Conservation (phyloP, 2,797 vertebrate genomes). For the Manis javanica region DNA sequence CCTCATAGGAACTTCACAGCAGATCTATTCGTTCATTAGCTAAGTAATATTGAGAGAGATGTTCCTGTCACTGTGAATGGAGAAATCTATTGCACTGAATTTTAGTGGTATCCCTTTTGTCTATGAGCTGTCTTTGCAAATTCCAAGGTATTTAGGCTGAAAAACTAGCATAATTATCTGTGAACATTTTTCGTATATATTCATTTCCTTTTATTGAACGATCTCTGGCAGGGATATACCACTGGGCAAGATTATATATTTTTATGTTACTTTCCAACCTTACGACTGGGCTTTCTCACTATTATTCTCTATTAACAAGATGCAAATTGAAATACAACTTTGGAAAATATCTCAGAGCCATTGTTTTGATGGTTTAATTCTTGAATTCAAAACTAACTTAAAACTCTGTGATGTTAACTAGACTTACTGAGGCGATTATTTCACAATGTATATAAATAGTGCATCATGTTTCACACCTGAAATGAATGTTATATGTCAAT, state of each 20-base stretch:
- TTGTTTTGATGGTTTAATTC: constrained; percentile 42
- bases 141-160: constrained; percentile 85
- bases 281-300: not conserved
- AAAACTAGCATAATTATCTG: constrained; percentile 83
- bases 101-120: constrained; percentile 85
- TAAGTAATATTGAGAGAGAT: constrained; percentile 95
- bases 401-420: not conserved
- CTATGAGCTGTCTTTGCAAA: constrained; percentile 85
- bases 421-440: not conserved
- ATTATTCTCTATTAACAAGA: constrained; percentile 53
- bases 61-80: constrained; percentile 88
- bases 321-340: constrained; percentile 70
- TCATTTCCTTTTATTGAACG: constrained; percentile 73
- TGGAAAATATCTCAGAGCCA: constrained; percentile 44
- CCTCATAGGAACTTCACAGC: constrained; percentile 91
- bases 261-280: constrained; percentile 37
- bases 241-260: constrained; percentile 34
- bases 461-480: not conserved
- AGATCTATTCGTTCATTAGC: constrained; percentile 92
- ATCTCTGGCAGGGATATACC: constrained; percentile 48
- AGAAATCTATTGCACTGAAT: constrained; percentile 87
- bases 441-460: not conserved
- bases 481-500: not conserved
- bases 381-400: constrained; percentile 43
- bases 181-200: constrained; percentile 63